Conservation (phyloP, 2,888 invertebrate genomes). For the Drosophila setosimentum region DNA sequence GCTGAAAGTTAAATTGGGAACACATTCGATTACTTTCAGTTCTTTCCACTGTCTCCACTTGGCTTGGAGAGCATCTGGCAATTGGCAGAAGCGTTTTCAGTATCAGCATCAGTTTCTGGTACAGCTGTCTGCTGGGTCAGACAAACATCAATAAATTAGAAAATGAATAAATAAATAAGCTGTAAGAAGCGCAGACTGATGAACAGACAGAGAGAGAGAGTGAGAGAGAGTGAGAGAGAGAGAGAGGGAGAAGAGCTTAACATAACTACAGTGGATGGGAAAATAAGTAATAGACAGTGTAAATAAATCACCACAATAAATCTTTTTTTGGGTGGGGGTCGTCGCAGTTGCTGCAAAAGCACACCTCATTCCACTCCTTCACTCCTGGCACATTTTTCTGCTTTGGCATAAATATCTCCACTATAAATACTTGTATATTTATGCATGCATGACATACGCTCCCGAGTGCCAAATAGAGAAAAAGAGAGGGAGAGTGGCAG, state of each 20-base stretch:
- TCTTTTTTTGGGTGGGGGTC: slow-evolving; percentile 53
- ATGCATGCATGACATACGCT: slow-evolving; percentile 80
- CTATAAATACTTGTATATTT: slow-evolving; percentile 75
- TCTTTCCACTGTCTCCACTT: slow-evolving; percentile 26
- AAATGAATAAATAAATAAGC: slow-evolving; percentile 82
- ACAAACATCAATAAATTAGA: slow-evolving; percentile 81
- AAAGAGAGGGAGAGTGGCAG: rapidly evolving
- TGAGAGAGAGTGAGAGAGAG: slow-evolving; percentile 4
- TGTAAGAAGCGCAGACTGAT: slow-evolving; percentile 53
- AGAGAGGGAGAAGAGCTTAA: not conserved
- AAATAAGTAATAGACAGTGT: slow-evolving; percentile 48
- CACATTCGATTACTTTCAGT: slow-evolving; percentile 36
- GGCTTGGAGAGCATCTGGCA: slow-evolving; percentile 51
- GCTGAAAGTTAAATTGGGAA: slow-evolving; percentile 41
- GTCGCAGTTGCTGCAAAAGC: slow-evolving; percentile 61
- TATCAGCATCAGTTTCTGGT: slow-evolving; percentile 18
- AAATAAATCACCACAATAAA: slow-evolving; percentile 80
- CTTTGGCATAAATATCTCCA: slow-evolving; percentile 69
- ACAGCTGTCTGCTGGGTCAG: slow-evolving; percentile 67
- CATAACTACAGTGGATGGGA: slow-evolving; percentile 32
- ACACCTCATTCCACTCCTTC: not conserved
- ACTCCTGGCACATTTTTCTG: slow-evolving; percentile 65
- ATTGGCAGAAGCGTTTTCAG: slow-evolving; percentile 47
- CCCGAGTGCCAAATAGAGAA: not conserved
- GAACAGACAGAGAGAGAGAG: slow-evolving; percentile 29